Conservation (phyloP, 2,113 vertebrate species). For the Tragelaphus strepsiceros region DNA sequence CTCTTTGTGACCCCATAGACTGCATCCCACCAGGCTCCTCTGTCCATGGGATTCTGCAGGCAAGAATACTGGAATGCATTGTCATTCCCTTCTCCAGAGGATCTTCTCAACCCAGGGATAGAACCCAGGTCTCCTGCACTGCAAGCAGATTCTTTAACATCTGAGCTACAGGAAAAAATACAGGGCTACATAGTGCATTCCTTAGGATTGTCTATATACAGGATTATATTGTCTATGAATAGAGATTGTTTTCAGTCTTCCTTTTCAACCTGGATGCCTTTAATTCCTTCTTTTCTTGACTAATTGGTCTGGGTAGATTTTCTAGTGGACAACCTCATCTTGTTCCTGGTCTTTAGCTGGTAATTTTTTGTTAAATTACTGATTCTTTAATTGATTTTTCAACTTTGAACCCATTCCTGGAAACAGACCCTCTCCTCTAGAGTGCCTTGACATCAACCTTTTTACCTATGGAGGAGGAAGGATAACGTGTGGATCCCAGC, state of each 20-base stretch:
- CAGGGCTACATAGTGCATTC: background rate
- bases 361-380: background rate
- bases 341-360: background rate
- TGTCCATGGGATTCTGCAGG: background rate
- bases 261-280: background rate
- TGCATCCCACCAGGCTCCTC: background rate
- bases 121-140: background rate
- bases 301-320: background rate
- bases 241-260: background rate
- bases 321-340: background rate
- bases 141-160: background rate
- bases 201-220: background rate
- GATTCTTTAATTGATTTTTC: background rate
- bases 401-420: background rate
- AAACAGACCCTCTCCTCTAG: background rate
- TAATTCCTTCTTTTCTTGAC: background rate
- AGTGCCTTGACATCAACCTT: background rate
- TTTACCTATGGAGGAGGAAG: background rate
- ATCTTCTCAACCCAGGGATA: background rate
- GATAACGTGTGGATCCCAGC: too few species aligned
- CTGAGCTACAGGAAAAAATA: background rate
- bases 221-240: background rate
- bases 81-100: background rate
- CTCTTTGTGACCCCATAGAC: background rate
- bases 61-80: background rate